Evolutionary conservation across 2,888 invertebrate species (phyloP), one percentile per base, ranked within the genome.

Genomic region (Phaedon cochleariae): DNA sequence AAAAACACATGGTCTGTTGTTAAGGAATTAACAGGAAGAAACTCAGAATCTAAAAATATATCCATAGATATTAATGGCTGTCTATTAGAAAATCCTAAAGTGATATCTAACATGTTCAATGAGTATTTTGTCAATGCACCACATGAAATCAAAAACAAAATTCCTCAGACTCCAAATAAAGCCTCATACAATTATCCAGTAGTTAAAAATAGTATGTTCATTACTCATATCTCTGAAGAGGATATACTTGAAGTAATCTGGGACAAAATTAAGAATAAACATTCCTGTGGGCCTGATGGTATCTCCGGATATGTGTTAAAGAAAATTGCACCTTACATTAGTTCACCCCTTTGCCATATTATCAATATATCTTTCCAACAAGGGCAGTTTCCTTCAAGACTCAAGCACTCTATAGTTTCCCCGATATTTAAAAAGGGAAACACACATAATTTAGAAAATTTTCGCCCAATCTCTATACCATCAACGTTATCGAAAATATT

Each of bases 321-420:
- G 17, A 29, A 29, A 29, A 34, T 5, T 34, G 31, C 31, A 34
- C 10, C 31, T 34, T 34, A 10, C 31, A 34, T 34, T 10, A 34
- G 31, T 34, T 34, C 52, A 29, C 26, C 52, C 15, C 15, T 26
- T 4, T 29, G 52, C 26, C 26, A 52, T 18, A 29, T 52, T 2
- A n/a, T 52, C 1, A 52, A 52, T 52, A 52, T 29, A 52, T 52
- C 52, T 17, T 17, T 52, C 18, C 52, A 52, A 29, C 26, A 26
- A 52, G 52, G 26, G 26, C 52, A 52, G n/a, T 52, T 52, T 52
- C 26, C 52, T 29, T 52, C 52, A 17, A 10, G 29, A n/a, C 29
- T 52, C n/a, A 52, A 26, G n/a, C 31, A 34, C 31, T 34, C 31
- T 2, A 34, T 10, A n/a, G 9, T 34, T 10, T 9, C 31, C 31